Evolutionary conservation across 2,113 vertebrate genomes (phyloP).

Genomic region (Thamnaconus septentrionalis): DNA sequence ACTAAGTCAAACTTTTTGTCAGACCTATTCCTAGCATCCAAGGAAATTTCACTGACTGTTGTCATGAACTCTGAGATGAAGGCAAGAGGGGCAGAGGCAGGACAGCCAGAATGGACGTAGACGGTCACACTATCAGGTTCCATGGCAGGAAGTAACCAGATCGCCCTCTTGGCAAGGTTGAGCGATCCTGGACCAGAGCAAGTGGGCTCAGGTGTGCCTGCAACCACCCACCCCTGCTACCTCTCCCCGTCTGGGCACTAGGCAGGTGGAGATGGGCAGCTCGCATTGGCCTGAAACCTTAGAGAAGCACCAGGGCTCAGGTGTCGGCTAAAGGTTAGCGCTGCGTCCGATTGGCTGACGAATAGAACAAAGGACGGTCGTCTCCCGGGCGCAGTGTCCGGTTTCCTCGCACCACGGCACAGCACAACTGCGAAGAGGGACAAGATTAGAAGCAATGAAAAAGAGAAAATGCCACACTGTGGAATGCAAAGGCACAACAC

Average conservation of each 20-base stretch:
- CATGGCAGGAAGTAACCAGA: constrained; percentile 66
- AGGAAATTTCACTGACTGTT: not conserved
- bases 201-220: constrained; percentile 67
- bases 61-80: constrained; percentile 15
- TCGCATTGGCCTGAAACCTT: constrained; percentile 68
- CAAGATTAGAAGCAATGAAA: constrained; percentile 40
- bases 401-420: constrained; percentile 45
- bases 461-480: constrained; percentile 10
- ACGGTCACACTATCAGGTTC: constrained; percentile 59
- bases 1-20: no score
- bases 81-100: constrained; percentile 43
- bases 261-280: constrained; percentile 52
- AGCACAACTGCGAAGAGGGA: constrained; percentile 27
- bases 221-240: constrained; percentile 31
- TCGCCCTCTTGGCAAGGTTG: constrained; percentile 58
- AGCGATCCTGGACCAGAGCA: constrained; percentile 55
- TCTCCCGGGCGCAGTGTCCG: constrained; percentile 41
- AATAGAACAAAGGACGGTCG: constrained; percentile 61
- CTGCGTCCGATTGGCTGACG: constrained; percentile 59
- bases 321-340: constrained; percentile 67
- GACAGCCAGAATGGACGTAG: constrained; percentile 35
- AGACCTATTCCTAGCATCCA: no score
- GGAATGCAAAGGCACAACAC: no score
- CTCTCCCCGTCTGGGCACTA: constrained; percentile 40
- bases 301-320: constrained; percentile 59